Evolutionary conservation across 2,888 invertebrate genomes (phyloP).

Genomic region (Pristionchus japonicus): DNA sequence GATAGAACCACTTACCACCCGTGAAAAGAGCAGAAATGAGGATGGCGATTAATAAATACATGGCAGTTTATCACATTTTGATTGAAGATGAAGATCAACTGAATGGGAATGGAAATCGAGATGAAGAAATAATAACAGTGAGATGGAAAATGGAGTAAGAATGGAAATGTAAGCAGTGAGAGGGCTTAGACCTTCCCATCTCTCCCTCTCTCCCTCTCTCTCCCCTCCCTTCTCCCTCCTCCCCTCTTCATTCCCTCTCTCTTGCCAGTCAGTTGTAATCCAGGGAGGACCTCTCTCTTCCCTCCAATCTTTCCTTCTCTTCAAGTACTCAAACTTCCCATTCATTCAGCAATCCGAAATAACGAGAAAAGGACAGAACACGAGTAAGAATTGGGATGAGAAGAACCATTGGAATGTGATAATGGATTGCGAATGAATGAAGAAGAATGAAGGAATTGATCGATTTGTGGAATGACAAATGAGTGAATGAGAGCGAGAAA

Average conservation of each 20-base stretch:
- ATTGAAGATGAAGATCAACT: neutral
- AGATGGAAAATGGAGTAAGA: slow-evolving; percentile 35
- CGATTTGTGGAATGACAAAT: neutral
- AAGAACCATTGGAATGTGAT: neutral
- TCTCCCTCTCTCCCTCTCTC: neutral
- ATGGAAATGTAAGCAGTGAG: slow-evolving; percentile 41
- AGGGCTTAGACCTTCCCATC: slow-evolving; percentile 35
- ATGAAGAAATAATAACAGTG: neutral
- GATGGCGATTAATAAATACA: neutral
- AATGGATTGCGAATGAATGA: neutral
- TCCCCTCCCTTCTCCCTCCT: neutral
- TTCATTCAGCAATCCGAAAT: neutral
- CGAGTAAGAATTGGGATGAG: neutral
- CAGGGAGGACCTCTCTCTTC: slow-evolving; percentile 41
- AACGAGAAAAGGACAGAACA: slow-evolving; percentile 29
- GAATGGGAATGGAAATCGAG: neutral
- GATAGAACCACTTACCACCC: neutral
- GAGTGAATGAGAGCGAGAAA: neutral
- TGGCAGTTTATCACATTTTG: neutral
- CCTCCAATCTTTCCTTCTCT: neutral
- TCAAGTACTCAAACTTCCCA: slow-evolving; percentile 37
- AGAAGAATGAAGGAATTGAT: neutral
- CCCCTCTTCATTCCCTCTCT: slow-evolving; percentile 1
- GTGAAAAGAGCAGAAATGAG: neutral
- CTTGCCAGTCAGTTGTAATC: slow-evolving; percentile 39